These are phyloP conservation scores for Porphyrio hochstetteri DNA, from an alignment of 2,113 vertebrate genomes.

Conservation along the genomic window DNA sequence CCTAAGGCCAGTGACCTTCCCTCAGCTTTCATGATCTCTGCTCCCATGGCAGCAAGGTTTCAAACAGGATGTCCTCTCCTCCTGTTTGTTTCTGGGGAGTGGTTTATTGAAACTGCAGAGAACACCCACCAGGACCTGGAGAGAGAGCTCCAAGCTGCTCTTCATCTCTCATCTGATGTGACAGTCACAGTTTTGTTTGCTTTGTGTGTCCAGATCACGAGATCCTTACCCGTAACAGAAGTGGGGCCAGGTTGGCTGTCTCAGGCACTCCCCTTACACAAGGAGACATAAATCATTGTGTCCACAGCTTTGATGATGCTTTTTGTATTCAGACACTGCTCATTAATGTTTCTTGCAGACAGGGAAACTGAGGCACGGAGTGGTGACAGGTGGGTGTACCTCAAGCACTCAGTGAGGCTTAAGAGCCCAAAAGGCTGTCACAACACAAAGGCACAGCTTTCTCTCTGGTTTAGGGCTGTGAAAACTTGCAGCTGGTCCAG, in stretches of 20 bases:
- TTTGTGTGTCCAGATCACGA: not conserved
- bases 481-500: not conserved
- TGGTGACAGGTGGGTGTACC: not conserved
- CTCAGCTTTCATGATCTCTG: not conserved
- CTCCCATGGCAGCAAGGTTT: not conserved
- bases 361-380: not conserved
- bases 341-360: not conserved
- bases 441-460: not conserved
- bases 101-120: not conserved
- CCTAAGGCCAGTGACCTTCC: not conserved
- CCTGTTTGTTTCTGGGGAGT: constrained; percentile 8
- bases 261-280: not conserved
- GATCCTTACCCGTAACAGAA: not conserved
- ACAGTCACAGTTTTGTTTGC: not conserved
- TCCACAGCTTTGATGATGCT: not conserved
- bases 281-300: not conserved
- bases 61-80: not conserved
- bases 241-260: not conserved
- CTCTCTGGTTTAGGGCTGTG: not conserved
- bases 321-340: not conserved
- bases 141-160: not conserved
- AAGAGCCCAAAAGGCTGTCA: not conserved
- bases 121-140: not conserved
- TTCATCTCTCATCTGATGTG: not conserved
- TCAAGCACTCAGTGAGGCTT: not conserved